Evolutionary conservation across 2,888 invertebrate genomes (phyloP).

Genomic region (Embidobia sp.): DNA sequence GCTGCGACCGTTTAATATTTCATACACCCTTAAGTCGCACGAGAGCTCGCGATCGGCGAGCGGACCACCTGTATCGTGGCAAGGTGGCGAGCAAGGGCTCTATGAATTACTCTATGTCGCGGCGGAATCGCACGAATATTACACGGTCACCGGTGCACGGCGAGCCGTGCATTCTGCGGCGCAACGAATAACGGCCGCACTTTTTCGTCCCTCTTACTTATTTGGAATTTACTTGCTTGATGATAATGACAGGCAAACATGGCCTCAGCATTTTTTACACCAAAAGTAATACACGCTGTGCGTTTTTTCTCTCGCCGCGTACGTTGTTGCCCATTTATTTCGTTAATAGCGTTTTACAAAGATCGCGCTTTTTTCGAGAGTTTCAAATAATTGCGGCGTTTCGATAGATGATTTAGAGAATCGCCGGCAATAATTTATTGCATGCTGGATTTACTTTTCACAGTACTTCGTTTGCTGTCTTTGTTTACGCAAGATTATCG

Average conservation of each 20-base stretch:
- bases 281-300: conserved; percentile 30
- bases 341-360: conserved; percentile 16
- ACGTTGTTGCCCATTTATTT: conserved; percentile 32
- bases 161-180: conserved; percentile 43
- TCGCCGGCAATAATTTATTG: too few relatives aligned
- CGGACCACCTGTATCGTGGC: conserved; percentile 71
- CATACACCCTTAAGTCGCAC: too few relatives aligned
- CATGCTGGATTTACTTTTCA: too few relatives aligned
- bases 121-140: conserved; percentile 51
- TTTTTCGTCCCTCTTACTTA: conserved; percentile 42
- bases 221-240: conserved; percentile 49
- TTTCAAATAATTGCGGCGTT: conserved; percentile 3
- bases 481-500: too few relatives aligned
- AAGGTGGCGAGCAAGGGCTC: conserved; percentile 30
- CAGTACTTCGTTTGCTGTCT: too few relatives aligned
- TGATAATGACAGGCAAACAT: conserved; percentile 55
- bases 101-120: conserved; percentile 59
- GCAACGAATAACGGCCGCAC: conserved; percentile 33
- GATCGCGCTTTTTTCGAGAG: conserved; percentile 7
- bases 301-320: conserved; percentile 14
- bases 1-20: conserved; percentile 70
- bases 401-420: too few relatives aligned
- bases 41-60: conserved; percentile 64
- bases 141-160: conserved; percentile 45
- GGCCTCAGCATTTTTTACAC: conserved; percentile 23